Evolutionary conservation across 2,797 vertebrate genomes (phyloP).

Genomic region (Mus minutoides): DNA sequence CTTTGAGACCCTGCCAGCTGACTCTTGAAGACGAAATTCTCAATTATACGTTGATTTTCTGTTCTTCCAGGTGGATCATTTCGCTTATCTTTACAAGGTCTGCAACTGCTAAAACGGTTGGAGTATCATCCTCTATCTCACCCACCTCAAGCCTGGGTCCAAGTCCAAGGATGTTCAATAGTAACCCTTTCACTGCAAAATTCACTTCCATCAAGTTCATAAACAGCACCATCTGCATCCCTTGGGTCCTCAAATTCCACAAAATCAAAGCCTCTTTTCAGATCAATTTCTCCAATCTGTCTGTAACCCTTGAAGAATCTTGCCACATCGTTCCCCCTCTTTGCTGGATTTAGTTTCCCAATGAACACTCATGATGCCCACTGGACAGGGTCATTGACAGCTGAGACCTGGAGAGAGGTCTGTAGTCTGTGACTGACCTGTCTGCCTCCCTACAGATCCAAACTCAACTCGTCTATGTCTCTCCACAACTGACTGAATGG

Average conservation of each 20-base stretch:
- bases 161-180: conserved; percentile 96
- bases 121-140: conserved; percentile 93
- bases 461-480: conserved; percentile 68
- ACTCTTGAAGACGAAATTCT: conserved; percentile 96
- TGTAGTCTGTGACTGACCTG: conserved; percentile 70
- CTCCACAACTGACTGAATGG: conserved; percentile 74
- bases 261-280: conserved; percentile 97
- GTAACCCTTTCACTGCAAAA: conserved; percentile 97
- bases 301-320: conserved; percentile 97
- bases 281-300: conserved; percentile 95
- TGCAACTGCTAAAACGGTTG: conserved; percentile 93
- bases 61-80: conserved; percentile 97
- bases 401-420: conserved; percentile 68
- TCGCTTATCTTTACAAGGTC: conserved; percentile 95
- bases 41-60: conserved; percentile 97
- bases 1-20: conserved; percentile 99
- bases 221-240: conserved; percentile 97
- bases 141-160: conserved; percentile 94
- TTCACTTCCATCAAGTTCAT: conserved; percentile 97
- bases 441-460: conserved; percentile 64
- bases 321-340: conserved; percentile 96
- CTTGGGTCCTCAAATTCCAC: conserved; percentile 98
- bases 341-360: conserved; percentile 94
- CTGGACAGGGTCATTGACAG: conserved; percentile 72
- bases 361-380: conserved; percentile 93